Evolutionary conservation across 2,113 vertebrate species (phyloP).

Genomic region (Passer domesticus): DNA sequence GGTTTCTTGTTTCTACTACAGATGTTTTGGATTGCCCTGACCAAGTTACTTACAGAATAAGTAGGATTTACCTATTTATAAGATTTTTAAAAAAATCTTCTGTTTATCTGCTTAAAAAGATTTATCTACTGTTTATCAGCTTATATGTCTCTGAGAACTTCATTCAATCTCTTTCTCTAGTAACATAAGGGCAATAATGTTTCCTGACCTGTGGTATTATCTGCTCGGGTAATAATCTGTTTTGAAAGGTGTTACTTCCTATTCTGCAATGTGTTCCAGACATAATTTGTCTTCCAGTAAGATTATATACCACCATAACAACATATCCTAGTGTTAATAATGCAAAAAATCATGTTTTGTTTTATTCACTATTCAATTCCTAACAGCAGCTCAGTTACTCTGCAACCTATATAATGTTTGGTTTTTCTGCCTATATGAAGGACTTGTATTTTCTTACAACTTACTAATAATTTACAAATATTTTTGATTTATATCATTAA

Average conservation of each 20-base stretch:
- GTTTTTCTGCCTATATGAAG: background rate
- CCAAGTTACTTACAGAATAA: background rate
- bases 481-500: background rate
- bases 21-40: background rate
- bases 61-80: background rate
- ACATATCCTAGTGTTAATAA: background rate
- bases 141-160: background rate
- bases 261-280: background rate
- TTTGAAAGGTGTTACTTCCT: background rate
- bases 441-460: background rate
- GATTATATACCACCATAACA: background rate
- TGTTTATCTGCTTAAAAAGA: background rate
- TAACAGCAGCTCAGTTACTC: background rate
- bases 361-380: background rate
- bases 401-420: background rate
- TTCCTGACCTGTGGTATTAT: background rate
- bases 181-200: background rate
- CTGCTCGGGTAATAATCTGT: background rate
- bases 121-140: background rate
- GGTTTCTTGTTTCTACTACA: background rate
- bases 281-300: background rate
- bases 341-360: background rate
- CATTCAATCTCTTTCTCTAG: background rate
- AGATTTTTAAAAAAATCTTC: background rate
- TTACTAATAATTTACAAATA: background rate